phyloP scores from a whole-genome alignment of 2,113 vertebrate species.

The Microcebus lehilahytsara region DNA sequence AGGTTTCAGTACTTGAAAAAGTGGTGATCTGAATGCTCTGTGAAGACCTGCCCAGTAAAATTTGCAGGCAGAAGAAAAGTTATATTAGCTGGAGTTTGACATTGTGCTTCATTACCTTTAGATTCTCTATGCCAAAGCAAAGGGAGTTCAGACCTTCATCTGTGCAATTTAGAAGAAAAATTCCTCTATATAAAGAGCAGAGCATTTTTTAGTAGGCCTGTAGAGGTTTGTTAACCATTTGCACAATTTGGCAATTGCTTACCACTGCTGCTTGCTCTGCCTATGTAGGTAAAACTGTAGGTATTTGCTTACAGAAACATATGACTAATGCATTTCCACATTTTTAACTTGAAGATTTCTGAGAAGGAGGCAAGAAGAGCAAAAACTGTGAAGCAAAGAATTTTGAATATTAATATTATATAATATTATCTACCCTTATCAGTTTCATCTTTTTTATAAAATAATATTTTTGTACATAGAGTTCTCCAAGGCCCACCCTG shows the following conservation, averaged over 20 bases:
- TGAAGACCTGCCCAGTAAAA: neutral
- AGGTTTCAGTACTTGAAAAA: neutral
- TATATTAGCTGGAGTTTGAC: fast-evolving
- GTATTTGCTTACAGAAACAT: neutral
- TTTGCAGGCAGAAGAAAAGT: neutral
- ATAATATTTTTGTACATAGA: neutral
- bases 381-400: neutral
- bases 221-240: neutral
- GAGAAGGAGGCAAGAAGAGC: neutral
- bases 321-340: neutral
- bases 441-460: neutral
- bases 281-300: neutral
- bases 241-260: neutral
- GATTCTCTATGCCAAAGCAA: neutral
- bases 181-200: neutral
- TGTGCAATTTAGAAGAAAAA: neutral
- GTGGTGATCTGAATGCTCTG: neutral
- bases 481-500: neutral
- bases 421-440: neutral
- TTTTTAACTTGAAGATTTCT: neutral
- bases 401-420: neutral
- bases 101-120: fast-evolving
- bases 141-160: neutral
- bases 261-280: neutral
- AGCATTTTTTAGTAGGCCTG: neutral